Conservation (phyloP, 2,113 vertebrate species). For the Pagrus major region DNA sequence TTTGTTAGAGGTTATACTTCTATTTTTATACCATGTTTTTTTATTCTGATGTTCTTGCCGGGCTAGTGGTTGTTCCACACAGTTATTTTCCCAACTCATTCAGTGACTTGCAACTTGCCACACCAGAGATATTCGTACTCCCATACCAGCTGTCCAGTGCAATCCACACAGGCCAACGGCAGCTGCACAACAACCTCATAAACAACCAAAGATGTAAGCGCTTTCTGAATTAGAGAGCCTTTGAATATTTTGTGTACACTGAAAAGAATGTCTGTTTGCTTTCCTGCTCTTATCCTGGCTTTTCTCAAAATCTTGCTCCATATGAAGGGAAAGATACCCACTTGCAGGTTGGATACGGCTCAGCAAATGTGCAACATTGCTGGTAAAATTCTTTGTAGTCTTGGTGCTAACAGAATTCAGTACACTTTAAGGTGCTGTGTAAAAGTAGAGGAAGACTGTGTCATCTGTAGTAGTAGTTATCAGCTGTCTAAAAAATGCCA, state of each 20-base stretch:
- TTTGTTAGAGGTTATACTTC: neutral
- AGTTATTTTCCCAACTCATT: slow-evolving; percentile 1
- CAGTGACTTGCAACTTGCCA: slow-evolving; percentile 6
- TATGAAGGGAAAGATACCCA: neutral
- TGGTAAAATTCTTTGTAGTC: neutral
- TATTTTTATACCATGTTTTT: neutral
- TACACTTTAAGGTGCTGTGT: neutral
- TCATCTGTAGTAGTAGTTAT: neutral
- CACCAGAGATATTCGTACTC: slow-evolving; percentile 22
- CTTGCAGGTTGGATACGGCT: too few relatives aligned
- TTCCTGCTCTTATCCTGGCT: neutral
- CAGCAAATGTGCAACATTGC: neutral
- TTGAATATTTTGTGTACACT: neutral
- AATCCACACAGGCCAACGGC: slow-evolving; percentile 8
- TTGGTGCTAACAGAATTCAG: neutral
- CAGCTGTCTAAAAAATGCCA: neutral
- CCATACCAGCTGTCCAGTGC: slow-evolving; percentile 38
- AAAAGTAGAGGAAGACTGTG: neutral
- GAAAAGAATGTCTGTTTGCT: neutral
- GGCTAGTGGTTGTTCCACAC: neutral
- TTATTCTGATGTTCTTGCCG: slow-evolving; percentile 11
- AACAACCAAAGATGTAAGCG: neutral
- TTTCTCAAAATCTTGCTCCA: neutral
- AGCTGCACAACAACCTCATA: slow-evolving; percentile 15
- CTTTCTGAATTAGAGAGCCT: slow-evolving; percentile 1